Evolutionary conservation across 2,888 invertebrate genomes (phyloP), one percentile per base, ranked within the genome.

Genomic region (Drosophila borborema): DNA sequence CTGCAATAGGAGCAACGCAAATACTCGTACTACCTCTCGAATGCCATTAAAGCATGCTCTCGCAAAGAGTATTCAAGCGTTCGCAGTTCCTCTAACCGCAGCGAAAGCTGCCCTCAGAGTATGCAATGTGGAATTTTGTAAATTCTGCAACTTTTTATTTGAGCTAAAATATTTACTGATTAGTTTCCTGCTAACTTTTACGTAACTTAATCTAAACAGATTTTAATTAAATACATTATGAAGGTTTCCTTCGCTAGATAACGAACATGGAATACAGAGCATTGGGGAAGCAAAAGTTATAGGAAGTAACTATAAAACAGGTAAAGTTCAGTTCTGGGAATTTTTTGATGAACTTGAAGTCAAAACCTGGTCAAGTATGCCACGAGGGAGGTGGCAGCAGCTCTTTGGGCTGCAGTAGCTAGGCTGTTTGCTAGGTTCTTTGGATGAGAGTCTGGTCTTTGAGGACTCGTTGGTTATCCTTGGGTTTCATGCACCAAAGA

Each of bases 41-140:
- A 14, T 36, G 51, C 51, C 51, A 51, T 61, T 61, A 7, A 43
- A 36, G 58, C 62, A 34, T 14, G 2, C 38, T 23, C 53, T 38
- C 8, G 46, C 23, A 23, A 36, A 23, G 12, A 36, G 58, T 36
- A 36, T 34, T 16, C 16, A 28, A 12, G 28, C 7, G 14, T 16
- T 23, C 12, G 28, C 51, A 18, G 51, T 4, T 51, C 34, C 3
- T 51, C 12, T 14, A 58, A 34, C 14, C 20, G 34, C 14, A 34
- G 34, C 43, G 16, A 45, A 18, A 56, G 16, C n/a, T 36, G 36
- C 20, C 56, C 34, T 58, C 34, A 23, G 34, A 45, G 56, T 8
- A 36, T 36, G 45, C 45, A 34, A 10, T 20, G 31, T 2, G 8
- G 10, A 20, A 28, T n/a, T 54, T 23, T 20, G n/a, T 9, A 3